Evolutionary conservation across 2,888 invertebrate species (phyloP).

Genomic region (Phalera bucephala): DNA sequence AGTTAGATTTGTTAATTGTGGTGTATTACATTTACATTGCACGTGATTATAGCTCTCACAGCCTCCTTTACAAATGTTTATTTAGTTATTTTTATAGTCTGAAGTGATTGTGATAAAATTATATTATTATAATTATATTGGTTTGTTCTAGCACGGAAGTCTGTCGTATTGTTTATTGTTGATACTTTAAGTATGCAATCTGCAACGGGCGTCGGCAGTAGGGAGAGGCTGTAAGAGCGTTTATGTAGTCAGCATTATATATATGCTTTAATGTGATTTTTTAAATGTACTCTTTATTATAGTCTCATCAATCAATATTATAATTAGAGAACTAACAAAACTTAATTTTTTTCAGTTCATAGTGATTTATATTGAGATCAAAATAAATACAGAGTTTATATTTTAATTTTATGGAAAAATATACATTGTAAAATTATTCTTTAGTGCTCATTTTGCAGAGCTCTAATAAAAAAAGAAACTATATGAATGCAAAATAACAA

Average conservation of each 20-base stretch:
- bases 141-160: slow-evolving; percentile 58
- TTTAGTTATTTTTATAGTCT: slow-evolving; percentile 74
- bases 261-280: slow-evolving; percentile 84
- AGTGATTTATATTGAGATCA: slow-evolving; percentile 81
- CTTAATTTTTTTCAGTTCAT: slow-evolving; percentile 75
- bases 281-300: slow-evolving; percentile 83
- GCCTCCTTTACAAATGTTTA: slow-evolving; percentile 65
- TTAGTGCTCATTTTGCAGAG: slow-evolving; percentile 73
- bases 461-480: slow-evolving; percentile 73
- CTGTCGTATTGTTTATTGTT: slow-evolving; percentile 71
- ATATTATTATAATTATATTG: slow-evolving; percentile 58
- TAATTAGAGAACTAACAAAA: slow-evolving; percentile 82
- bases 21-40: slow-evolving; percentile 78
- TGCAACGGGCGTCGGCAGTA: slow-evolving; percentile 35
- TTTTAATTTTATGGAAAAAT: slow-evolving; percentile 79
- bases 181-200: slow-evolving; percentile 59
- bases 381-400: slow-evolving; percentile 81
- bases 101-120: slow-evolving; percentile 76
- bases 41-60: slow-evolving; percentile 76
- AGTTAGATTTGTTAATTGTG: slow-evolving; percentile 82
- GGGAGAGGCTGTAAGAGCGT: slow-evolving; percentile 73
- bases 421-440: slow-evolving; percentile 79
- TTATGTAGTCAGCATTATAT: slow-evolving; percentile 84
- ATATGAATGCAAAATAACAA: slow-evolving; percentile 82
- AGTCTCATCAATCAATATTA: slow-evolving; percentile 79